phyloP scores from a whole-genome alignment of 2,113 vertebrate genomes.

The Phaethon lepturus region DNA sequence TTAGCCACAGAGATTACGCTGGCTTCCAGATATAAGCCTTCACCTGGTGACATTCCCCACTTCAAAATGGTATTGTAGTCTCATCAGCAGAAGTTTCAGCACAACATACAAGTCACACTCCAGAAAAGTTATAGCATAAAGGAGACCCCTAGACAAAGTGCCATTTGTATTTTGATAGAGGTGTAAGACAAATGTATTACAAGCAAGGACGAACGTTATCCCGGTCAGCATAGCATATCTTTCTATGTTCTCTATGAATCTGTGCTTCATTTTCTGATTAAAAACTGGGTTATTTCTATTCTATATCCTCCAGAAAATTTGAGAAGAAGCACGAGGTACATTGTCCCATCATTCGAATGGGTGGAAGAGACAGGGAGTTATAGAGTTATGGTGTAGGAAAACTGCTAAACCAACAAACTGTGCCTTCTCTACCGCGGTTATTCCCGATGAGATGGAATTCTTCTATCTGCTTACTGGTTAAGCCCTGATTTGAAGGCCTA shows the following conservation, averaged over 20 bases:
- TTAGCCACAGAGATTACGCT: rapidly evolving
- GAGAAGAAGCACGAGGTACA: neutral
- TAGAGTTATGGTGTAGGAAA: neutral
- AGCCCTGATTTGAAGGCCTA: neutral
- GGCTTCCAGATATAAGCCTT: neutral
- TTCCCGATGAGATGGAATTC: neutral
- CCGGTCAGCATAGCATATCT: neutral
- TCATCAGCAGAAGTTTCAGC: neutral
- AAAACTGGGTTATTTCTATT: neutral
- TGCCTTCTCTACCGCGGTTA: neutral
- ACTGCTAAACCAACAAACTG: neutral
- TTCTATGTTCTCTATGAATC: neutral
- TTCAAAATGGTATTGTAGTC: neutral
- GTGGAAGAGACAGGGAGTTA: neutral
- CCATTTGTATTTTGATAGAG: neutral
- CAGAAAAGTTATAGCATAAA: neutral
- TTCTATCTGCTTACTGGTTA: neutral
- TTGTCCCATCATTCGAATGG: neutral
- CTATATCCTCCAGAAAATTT: neutral
- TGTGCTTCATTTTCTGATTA: neutral
- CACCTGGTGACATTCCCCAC: neutral
- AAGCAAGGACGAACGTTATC: neutral
- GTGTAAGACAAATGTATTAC: neutral
- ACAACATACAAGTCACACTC: neutral
- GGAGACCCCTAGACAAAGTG: neutral